Conservation (phyloP, 2,797 vertebrate species). For the Neoniphon sammara region DNA sequence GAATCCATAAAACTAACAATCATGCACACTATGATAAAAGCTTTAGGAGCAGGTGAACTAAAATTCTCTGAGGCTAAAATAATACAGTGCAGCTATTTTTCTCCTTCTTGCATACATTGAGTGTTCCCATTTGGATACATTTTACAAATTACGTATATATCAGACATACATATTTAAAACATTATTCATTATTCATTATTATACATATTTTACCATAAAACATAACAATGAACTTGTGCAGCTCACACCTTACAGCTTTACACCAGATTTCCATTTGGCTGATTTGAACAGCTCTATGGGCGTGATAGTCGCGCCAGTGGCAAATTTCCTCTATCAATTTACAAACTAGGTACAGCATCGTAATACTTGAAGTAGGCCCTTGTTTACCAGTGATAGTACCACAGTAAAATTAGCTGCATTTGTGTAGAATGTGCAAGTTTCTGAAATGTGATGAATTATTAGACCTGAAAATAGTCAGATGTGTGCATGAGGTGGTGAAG, state of each 20-base stretch:
- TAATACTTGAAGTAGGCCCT: slow-evolving; percentile 11
- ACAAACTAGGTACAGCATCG: slow-evolving; percentile 21
- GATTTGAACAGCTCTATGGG: neutral
- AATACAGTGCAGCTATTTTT: slow-evolving; percentile 30
- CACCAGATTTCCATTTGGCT: neutral
- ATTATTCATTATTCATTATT: slow-evolving; percentile 1
- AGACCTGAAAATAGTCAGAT: slow-evolving; percentile 23
- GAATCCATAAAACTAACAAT: slow-evolving; percentile 60
- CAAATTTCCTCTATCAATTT: slow-evolving; percentile 28
- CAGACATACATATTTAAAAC: neutral
- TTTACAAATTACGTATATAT: neutral
- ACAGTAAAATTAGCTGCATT: slow-evolving; percentile 39
- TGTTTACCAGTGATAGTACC: slow-evolving; percentile 1
- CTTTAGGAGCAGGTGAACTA: slow-evolving; percentile 45
- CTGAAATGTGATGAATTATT: slow-evolving; percentile 21
- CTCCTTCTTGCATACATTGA: slow-evolving; percentile 4
- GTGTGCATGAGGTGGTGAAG: slow-evolving; percentile 10
- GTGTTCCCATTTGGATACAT: slow-evolving; percentile 25
- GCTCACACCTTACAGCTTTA: neutral
- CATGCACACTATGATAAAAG: slow-evolving; percentile 47
- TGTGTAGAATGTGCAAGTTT: slow-evolving; percentile 56
- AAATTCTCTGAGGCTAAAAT: slow-evolving; percentile 53
- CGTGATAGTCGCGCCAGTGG: slow-evolving; percentile 1
- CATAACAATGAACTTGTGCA: slow-evolving; percentile 13
- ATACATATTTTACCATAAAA: slow-evolving; percentile 24